Evolutionary conservation across 30 jellyfish, hydroid and myxozoan genomes (phyloP).

Genomic region (Aurelia aurita): DNA sequence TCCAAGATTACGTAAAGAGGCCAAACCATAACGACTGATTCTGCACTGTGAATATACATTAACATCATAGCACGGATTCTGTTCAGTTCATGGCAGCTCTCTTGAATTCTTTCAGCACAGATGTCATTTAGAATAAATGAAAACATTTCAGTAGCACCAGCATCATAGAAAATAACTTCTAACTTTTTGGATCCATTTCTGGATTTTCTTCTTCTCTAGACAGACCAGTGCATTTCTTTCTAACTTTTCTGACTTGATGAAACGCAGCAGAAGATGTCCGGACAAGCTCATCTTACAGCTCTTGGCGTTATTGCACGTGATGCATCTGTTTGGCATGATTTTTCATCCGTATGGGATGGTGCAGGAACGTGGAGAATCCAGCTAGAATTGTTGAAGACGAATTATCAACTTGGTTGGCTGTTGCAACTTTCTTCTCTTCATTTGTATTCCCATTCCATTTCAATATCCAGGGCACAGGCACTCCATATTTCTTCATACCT

Average conservation of each 20-base stretch:
- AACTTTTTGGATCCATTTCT: constrained; percentile 35
- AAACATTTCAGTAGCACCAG: constrained; percentile 6
- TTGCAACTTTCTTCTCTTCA: neutral
- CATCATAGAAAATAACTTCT: constrained; percentile 11
- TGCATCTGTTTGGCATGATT: constrained; percentile 17
- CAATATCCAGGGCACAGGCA: neutral
- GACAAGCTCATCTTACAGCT: constrained; percentile 5
- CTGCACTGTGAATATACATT: constrained; percentile 6
- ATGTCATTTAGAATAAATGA: constrained; percentile 1
- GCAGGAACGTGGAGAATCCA: neutral
- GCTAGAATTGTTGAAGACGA: constrained; percentile 5
- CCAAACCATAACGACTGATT: constrained; percentile 16
- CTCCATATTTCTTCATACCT: too few relatives aligned
- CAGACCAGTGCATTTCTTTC: constrained; percentile 23
- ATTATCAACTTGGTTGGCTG: neutral
- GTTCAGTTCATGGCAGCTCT: constrained; percentile 1
- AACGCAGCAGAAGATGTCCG: constrained; percentile 10
- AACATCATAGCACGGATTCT: neutral
- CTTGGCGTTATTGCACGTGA: neutral
- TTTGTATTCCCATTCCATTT: constrained; percentile 39
- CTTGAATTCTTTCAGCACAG: constrained; percentile 7
- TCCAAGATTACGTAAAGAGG: constrained; percentile 22
- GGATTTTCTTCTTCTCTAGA: constrained; percentile 40
- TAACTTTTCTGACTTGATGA: constrained; percentile 1
- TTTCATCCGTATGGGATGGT: neutral